Evolutionary conservation across 2,888 invertebrate species (phyloP), one percentile per base, ranked within the genome.

Genomic region (Drosophila austrosaltans): DNA sequence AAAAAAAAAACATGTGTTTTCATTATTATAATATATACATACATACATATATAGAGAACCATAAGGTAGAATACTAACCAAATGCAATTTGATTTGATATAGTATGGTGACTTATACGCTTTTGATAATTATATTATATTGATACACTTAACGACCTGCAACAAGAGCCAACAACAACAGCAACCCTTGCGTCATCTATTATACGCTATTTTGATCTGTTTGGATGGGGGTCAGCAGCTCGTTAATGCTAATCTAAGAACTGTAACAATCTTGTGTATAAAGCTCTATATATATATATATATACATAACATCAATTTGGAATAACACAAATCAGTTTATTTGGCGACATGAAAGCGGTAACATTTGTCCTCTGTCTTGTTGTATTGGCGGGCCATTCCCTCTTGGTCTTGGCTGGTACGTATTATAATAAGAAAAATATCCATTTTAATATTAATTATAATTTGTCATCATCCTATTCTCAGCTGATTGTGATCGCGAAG

Each of bases 301-400:
- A 56, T 63, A 63, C 58, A 62, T 48, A n/a, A 5, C 5, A 61
- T 3, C n/a, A 20, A 7, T 48, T 12, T 3, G 36, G 42, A 39
- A 42, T 2, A 20, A 3, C 10, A 3, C 7, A 3, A 54, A 25
- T 74, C 48, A 72, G 72, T 72, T 59, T 6, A 42, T 36, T 57
- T 7, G 2, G 25, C 6, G 63, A 30, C 16, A 82, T 82, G 82
- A 71, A 81, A 25, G 60, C 77, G 30, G 39, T 69, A 8, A 81
- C 74, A 53, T 62, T 87, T 68, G 72, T 84, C n/a, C 68, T 82
- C 4, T 81, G 77, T 44, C 53, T 79, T 30, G 20, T 82, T 28
- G 69, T 82, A 16, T 63, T 82, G 48, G 69, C 65, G 6, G 64
- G 67, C 58, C 84, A 81, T 25, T 58, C 66, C 5, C 20, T 84